Base-by-base conservation (phyloP, 2,797 vertebrate genomes). In the Cyprinodon diabolis region DNA sequence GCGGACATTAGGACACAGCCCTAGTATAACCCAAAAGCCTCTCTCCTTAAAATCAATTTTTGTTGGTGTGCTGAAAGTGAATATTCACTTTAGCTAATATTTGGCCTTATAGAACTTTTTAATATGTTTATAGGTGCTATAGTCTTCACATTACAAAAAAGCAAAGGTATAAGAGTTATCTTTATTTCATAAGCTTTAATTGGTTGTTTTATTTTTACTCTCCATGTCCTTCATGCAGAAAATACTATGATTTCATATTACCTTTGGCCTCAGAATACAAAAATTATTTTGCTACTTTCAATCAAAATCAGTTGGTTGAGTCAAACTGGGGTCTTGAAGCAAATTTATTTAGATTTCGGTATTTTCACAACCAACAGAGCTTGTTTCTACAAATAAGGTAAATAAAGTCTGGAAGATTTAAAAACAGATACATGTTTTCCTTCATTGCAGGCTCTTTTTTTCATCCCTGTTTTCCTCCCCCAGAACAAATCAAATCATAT, bases 331-430 rank as follows among this genome's bases (percentile, higher is more conserved):
- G 13, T 19, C 15, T 15, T 30, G 37, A 60, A 60, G 13, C 9
- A 21, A 58, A 14, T 35, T 56, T 43, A 45, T 66, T 52, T 30
- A 1, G 48, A 40, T 43, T 51, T 25, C 14, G 45, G 17, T n/a
- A 71, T 71, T 68, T 40, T 68, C 52, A 30, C 52, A 52, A 30
- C 67, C 0, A 37, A 19, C 0, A 51, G 17, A 57, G 66, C 48
- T 74, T 75, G 66, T 81, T 82, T 47, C 63, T 67, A 62, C 68
- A n/a, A 65, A n/a, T 60, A 80, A 75, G 1, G 83, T 89, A 90
- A 90, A 88, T 89, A 90, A 91, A 90, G 62, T 68, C 57, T 19
- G 54, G 65, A 37, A 77, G 66, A 80, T 83, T 77, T 52, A 15
- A 78, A 71, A 17, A 47, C 40, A 67, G n/a, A 54, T 56, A 9